phyloP scores from a whole-genome alignment of 37 sponge, comb jelly and placozoan genomes.

The Corticium candelabrum region DNA sequence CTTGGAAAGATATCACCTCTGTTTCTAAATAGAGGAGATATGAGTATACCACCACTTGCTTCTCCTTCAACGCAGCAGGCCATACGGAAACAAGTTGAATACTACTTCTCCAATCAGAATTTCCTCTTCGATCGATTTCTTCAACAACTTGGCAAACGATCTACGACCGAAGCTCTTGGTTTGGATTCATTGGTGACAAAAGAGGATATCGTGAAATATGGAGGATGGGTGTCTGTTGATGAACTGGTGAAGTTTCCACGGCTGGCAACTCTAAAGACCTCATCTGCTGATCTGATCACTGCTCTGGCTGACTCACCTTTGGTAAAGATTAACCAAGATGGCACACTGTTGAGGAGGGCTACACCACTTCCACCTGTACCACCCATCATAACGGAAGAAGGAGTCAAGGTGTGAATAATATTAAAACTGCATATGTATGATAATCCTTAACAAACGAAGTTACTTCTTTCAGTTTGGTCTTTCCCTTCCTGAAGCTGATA shows the following conservation, averaged over 20 bases:
- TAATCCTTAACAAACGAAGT: too few relatives aligned
- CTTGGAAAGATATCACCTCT: too few relatives aligned
- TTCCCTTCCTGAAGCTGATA: too few relatives aligned
- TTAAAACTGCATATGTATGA: too few relatives aligned
- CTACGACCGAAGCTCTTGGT: not conserved
- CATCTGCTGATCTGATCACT: not conserved
- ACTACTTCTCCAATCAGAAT: not conserved
- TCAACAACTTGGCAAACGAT: not conserved
- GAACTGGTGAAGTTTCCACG: not conserved
- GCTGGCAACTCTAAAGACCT: not conserved
- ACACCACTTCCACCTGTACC: not conserved
- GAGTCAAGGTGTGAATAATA: not conserved
- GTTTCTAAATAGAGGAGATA: too few relatives aligned
- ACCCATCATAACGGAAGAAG: not conserved
- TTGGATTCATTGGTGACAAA: not conserved
- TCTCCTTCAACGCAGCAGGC: not conserved
- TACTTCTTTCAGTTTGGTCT: too few relatives aligned
- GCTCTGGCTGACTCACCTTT: not conserved
- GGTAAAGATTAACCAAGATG: not conserved
- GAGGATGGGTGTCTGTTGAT: not conserved
- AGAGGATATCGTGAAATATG: not conserved
- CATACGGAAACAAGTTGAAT: not conserved
- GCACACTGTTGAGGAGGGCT: not conserved
- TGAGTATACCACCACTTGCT: not conserved
- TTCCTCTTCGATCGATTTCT: constrained; percentile 2